phyloP scores from a whole-genome alignment of 2,113 vertebrate species.

The Lichenostomus cassidix region DNA sequence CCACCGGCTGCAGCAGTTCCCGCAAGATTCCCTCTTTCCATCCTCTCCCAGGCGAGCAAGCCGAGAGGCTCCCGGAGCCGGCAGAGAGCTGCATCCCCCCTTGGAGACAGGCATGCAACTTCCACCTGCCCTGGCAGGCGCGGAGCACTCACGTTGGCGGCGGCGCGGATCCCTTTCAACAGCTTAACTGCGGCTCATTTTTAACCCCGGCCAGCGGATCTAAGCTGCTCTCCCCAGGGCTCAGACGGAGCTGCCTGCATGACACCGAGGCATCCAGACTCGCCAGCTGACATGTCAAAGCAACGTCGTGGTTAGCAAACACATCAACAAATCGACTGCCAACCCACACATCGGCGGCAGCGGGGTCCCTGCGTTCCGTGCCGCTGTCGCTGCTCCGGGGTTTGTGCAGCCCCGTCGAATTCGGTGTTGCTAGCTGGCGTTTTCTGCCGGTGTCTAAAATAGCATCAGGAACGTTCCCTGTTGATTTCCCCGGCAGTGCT shows the following conservation, averaged over 20 bases:
- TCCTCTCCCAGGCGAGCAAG: neutral
- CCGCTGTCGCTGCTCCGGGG: neutral
- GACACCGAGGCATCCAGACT: neutral
- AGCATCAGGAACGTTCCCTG: constrained; percentile 33
- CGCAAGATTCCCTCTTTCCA: neutral
- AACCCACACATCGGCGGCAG: neutral
- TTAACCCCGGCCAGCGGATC: neutral
- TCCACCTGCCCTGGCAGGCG: neutral
- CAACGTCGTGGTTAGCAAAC: neutral
- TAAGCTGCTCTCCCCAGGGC: neutral
- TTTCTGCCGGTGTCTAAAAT: constrained; percentile 54
- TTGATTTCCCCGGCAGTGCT: neutral
- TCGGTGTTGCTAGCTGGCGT: neutral
- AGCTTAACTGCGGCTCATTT: neutral
- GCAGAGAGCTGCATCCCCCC: constrained; percentile 5
- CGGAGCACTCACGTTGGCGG: constrained; percentile 21
- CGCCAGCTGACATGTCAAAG: neutral
- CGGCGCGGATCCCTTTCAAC: constrained; percentile 20
- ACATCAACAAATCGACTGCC: neutral
- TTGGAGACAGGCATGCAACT: neutral
- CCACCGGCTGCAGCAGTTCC: neutral
- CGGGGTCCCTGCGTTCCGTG: neutral
- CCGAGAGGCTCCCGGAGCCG: neutral
- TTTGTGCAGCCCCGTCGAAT: neutral
- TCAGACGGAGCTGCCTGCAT: neutral